Conservation (phyloP, 92 coral and sea anemone genomes). For the Zoanthus gigantus region DNA sequence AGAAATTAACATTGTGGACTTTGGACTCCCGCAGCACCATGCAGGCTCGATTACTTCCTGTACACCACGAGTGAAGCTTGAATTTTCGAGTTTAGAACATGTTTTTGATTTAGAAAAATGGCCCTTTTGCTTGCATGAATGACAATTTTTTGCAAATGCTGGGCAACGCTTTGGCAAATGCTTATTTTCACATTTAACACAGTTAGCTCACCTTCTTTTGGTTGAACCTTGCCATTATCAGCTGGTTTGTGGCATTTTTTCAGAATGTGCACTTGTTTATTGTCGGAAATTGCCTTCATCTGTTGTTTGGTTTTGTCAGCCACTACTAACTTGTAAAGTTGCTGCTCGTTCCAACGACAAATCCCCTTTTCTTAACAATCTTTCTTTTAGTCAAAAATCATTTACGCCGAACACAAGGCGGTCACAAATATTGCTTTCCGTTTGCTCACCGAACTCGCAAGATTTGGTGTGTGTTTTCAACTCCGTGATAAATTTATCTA, state of each 20-base stretch:
- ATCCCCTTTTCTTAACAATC: conserved; percentile 22
- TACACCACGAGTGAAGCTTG: neutral
- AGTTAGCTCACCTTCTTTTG: conserved; percentile 29
- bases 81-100: neutral
- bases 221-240: neutral
- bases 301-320: conserved; percentile 15
- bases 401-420: conserved; percentile 37
- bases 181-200: conserved; percentile 11
- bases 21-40: conserved; percentile 30
- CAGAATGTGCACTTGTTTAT: neutral
- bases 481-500: conserved; percentile 49
- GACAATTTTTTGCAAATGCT: neutral
- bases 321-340: neutral
- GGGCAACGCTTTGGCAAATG: conserved; percentile 29
- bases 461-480: conserved; percentile 39
- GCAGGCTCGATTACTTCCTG: conserved; percentile 19
- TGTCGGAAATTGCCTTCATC: neutral
- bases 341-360: conserved; percentile 3
- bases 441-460: conserved; percentile 42
- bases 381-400: conserved; percentile 10
- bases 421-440: conserved; percentile 34
- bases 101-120: neutral
- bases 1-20: conserved; percentile 9
- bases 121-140: neutral
- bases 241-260: neutral